Conservation (phyloP, 2,888 invertebrate genomes). For the Eurytoma californica region DNA sequence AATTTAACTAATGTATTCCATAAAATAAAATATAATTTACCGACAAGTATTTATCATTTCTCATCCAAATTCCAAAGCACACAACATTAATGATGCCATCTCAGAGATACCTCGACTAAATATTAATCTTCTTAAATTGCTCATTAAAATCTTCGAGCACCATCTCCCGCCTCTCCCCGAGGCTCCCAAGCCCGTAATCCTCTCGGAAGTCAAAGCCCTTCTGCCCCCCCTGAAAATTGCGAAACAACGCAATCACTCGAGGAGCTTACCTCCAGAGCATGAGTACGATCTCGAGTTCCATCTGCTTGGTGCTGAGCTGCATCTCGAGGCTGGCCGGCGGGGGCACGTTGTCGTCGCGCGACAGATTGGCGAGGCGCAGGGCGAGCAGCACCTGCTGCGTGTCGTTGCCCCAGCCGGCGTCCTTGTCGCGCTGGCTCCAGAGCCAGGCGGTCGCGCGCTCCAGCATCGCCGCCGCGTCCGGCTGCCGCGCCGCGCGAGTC, state of each 20-base stretch:
- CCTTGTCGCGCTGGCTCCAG: slow-evolving; percentile 83
- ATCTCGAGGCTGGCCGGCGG: slow-evolving; percentile 81
- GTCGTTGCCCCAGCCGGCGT: slow-evolving; percentile 90
- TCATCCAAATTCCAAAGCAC: too few relatives aligned
- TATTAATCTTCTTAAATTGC: too few relatives aligned
- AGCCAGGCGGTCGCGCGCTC: slow-evolving; percentile 85
- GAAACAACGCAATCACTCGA: neutral
- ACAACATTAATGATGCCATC: too few relatives aligned
- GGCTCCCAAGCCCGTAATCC: too few relatives aligned
- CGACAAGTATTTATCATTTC: too few relatives aligned
- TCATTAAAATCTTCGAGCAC: too few relatives aligned
- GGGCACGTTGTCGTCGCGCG: slow-evolving; percentile 77
- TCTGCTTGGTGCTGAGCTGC: slow-evolving; percentile 88
- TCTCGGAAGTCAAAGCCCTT: neutral
- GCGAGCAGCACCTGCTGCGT: slow-evolving; percentile 89
- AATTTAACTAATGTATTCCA: too few relatives aligned
- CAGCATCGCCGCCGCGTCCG: slow-evolving; percentile 77
- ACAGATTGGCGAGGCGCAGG: slow-evolving; percentile 82
- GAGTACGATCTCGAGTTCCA: slow-evolving; percentile 90
- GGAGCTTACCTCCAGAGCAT: slow-evolving; percentile 84
- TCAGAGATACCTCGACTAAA: too few relatives aligned
- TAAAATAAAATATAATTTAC: too few relatives aligned
- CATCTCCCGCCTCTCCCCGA: too few relatives aligned
- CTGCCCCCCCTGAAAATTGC: neutral
- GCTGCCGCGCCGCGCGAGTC: slow-evolving; percentile 44